Base-by-base conservation (phyloP, 2,797 vertebrate species). In the Serranus cabrilla region DNA sequence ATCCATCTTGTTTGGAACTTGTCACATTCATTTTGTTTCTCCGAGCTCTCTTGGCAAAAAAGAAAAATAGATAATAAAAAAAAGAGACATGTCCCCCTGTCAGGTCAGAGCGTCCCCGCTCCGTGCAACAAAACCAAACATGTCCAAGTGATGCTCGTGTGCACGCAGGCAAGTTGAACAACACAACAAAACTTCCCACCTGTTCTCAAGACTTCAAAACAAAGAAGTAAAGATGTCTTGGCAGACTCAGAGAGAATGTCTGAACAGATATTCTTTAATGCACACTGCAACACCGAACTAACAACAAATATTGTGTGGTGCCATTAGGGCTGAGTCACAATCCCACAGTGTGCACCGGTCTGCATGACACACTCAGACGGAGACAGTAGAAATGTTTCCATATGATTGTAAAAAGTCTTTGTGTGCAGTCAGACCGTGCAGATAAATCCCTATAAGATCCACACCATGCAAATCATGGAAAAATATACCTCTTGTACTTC, bases 401-500 rank as follows among this genome's bases (percentile, higher is more conserved):
- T 39, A 12, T 65, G 78, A 23, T 20, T 61, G 27, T 31, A 46
- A 23, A 21, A 34, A 42, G 12, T 40, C 20, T 71, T 59, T 66
- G 34, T 64, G 58, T 67, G 68, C 25, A 67, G 54, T 69, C 50
- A 46, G n/a, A 76, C 59, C 89, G 82, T 89, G 89, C 87, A 79
- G 13, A 11, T 37, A 71, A 73, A 71, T 51, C 8, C 45, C 31
- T 64, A 17, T 16, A 20, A 45, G 51, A 75, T 60, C 78, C 86
- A 92, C 83, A 83, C 55, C 82, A 82, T 86, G 86, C 92, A 55
- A 71, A 75, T 51, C 54, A 82, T 56, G 7, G 13, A 47, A 23
- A 57, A 78, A 70, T 84, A 74, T 95, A 96, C 94, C 95, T 95
- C 95, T 84, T 91, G 78, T 57, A 51, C 82, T 52, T 94, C 93